Evolutionary conservation across 2,888 invertebrate species (phyloP).

Genomic region (Drosophila flavopinicola): DNA sequence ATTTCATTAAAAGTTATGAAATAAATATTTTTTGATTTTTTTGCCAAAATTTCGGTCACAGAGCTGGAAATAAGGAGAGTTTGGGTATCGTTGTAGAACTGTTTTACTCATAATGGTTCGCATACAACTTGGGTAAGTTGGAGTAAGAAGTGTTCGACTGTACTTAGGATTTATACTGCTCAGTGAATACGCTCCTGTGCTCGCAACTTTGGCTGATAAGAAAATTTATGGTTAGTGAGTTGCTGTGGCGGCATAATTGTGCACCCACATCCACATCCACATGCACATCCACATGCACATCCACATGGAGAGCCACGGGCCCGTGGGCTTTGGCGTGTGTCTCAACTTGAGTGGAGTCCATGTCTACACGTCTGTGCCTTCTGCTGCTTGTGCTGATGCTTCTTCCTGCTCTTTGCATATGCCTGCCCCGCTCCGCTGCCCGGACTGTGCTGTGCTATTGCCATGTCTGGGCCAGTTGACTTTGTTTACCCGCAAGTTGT

Average conservation of each 20-base stretch:
- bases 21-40: too few relatives aligned
- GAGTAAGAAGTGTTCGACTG: too few relatives aligned
- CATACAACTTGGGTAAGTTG: too few relatives aligned
- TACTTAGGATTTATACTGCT: too few relatives aligned
- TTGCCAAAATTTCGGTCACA: too few relatives aligned
- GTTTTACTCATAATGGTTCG: too few relatives aligned
- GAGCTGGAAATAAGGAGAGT: too few relatives aligned
- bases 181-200: slow-evolving; percentile 54
- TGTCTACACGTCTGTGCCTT: slow-evolving; percentile 19
- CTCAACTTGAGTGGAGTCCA: slow-evolving; percentile 43
- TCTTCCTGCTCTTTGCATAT: slow-evolving; percentile 2
- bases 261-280: slow-evolving; percentile 67
- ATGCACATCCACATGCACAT: background rate
- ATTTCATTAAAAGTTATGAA: too few relatives aligned
- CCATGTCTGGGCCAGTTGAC: slow-evolving; percentile 47
- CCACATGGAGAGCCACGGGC: slow-evolving; percentile 38
- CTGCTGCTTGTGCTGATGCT: background rate
- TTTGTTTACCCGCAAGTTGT: slow-evolving; percentile 79
- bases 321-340: slow-evolving; percentile 59
- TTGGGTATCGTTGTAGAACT: too few relatives aligned
- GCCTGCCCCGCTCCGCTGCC: background rate
- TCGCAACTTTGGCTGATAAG: slow-evolving; percentile 56
- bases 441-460: slow-evolving; percentile 3
- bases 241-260: slow-evolving; percentile 77
- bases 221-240: slow-evolving; percentile 72